These are phyloP conservation scores for Pandemis corylana DNA, from an alignment of 2,888 invertebrate genomes.

Conservation along the genomic window DNA sequence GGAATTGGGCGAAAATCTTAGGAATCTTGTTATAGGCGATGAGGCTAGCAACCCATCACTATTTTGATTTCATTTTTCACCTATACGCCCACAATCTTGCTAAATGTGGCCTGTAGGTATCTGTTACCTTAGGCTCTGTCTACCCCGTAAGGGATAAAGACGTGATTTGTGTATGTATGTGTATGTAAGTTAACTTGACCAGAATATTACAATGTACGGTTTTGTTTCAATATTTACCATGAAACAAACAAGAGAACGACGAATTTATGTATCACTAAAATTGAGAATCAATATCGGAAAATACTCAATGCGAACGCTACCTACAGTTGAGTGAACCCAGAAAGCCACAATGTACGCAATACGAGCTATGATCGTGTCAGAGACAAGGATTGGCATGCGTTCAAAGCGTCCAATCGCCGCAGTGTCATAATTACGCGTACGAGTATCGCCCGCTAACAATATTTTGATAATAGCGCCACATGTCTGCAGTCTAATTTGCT, in stretches of 20 bases:
- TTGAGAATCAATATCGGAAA: slow-evolving; percentile 12
- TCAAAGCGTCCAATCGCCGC: slow-evolving; percentile 2
- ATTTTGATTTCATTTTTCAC: too few species aligned
- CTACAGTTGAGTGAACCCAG: slow-evolving; percentile 13
- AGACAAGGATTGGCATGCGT: slow-evolving; percentile 5
- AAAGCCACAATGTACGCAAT: slow-evolving; percentile 10
- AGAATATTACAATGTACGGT: neutral
- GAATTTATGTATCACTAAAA: neutral
- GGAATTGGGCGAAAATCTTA: too few species aligned
- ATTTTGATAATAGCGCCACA: slow-evolving; percentile 14
- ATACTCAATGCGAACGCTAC: neutral
- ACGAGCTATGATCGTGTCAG: slow-evolving; percentile 12
- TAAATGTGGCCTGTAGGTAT: too few species aligned
- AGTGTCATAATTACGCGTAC: neutral
- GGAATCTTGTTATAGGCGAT: too few species aligned
- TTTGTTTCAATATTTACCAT: neutral
- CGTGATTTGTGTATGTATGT: too few species aligned
- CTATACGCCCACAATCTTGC: too few species aligned
- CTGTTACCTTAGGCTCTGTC: too few species aligned
- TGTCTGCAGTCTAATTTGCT: neutral
- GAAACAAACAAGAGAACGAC: slow-evolving; percentile 9
- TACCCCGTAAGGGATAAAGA: too few species aligned
- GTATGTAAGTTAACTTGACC: neutral
- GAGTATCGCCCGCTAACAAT: slow-evolving; percentile 4
- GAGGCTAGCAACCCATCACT: too few species aligned